Percentiles rank a stretch among this genome's conserved stretches.
phyloP scores from a whole-genome alignment of 2,797 vertebrate genomes.

The Salarias fasciatus region DNA sequence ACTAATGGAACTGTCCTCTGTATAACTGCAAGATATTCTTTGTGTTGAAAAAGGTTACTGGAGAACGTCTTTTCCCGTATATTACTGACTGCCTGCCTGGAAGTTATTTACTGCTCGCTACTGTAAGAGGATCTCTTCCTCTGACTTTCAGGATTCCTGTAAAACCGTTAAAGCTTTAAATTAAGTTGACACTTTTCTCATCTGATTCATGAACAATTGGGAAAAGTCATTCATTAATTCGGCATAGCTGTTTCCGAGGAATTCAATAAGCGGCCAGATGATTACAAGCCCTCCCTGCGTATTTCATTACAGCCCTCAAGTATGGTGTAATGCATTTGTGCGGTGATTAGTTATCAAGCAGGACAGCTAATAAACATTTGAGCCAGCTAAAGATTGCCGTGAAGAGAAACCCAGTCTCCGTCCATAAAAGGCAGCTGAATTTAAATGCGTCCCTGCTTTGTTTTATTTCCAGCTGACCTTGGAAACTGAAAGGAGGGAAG shows the following conservation, averaged over 20 bases:
- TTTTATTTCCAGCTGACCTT: conserved; percentile 57
- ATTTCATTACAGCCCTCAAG: conserved; percentile 37
- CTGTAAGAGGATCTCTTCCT: conserved; percentile 8
- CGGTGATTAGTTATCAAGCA: conserved; percentile 54
- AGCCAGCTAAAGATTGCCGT: conserved; percentile 21
- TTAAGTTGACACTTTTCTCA: conserved; percentile 20
- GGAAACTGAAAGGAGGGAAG: conserved; percentile 49
- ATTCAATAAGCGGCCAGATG: conserved; percentile 21
- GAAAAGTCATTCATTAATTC: conserved; percentile 29
- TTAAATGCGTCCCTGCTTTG: conserved; percentile 32
- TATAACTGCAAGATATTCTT: background rate
- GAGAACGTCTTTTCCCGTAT: conserved; percentile 4
- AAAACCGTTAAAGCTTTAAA: conserved; percentile 31
- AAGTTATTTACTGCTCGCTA: conserved; percentile 9
- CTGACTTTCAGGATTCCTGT: conserved; percentile 24
- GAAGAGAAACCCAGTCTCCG: background rate
- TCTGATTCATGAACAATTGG: conserved; percentile 24
- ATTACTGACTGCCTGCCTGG: conserved; percentile 18
- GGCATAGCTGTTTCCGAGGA: conserved; percentile 23
- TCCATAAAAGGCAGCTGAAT: conserved; percentile 60
- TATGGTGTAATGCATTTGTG: conserved; percentile 52
- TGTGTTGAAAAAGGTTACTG: conserved; percentile 5
- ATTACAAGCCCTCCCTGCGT: conserved; percentile 28
- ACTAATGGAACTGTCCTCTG: background rate
- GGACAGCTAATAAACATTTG: conserved; percentile 39